These are phyloP conservation scores for Nomia melanderi DNA, from an alignment of 1,140 invertebrate genomes.

Conservation along the genomic window DNA sequence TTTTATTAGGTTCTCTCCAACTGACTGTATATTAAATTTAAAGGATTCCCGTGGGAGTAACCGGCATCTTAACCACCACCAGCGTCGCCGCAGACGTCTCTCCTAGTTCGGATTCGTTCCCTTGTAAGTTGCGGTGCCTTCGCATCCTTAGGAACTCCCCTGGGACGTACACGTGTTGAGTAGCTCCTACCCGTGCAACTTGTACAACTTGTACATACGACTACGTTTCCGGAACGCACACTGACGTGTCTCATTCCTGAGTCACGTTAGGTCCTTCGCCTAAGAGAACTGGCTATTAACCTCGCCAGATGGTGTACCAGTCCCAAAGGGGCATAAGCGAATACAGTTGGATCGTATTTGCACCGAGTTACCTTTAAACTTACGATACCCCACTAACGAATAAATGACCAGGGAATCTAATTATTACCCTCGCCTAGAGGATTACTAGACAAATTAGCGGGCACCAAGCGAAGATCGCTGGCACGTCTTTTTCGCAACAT, in stretches of 20 bases:
- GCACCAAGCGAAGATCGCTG: not conserved
- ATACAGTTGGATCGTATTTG: conserved; percentile 45
- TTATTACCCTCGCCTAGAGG: not conserved
- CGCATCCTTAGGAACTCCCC: conserved; percentile 64
- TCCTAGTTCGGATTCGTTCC: conserved; percentile 36
- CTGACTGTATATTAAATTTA: conserved; percentile 80
- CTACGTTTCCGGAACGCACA: conserved; percentile 37
- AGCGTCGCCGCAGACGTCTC: conserved; percentile 14
- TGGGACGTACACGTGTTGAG: conserved; percentile 61
- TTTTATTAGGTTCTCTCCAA: conserved; percentile 80
- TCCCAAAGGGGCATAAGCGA: conserved; percentile 10
- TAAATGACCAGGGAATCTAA: conserved; percentile 33
- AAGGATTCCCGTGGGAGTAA: conserved; percentile 71
- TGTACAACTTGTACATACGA: conserved; percentile 43
- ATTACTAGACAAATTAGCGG: not conserved
- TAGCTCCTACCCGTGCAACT: conserved; percentile 35
- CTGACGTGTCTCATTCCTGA: conserved; percentile 15
- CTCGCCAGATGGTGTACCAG: conserved; percentile 46
- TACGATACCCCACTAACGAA: conserved; percentile 5
- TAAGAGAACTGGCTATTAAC: conserved; percentile 60
- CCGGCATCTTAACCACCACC: conserved; percentile 51
- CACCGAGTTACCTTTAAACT: conserved; percentile 38
- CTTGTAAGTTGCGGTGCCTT: conserved; percentile 51
- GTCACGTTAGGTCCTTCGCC: conserved; percentile 58
- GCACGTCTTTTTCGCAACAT: no score